These are phyloP conservation scores for Struthio camelus DNA, from an alignment of 2,113 vertebrate genomes.

Conservation along the genomic window DNA sequence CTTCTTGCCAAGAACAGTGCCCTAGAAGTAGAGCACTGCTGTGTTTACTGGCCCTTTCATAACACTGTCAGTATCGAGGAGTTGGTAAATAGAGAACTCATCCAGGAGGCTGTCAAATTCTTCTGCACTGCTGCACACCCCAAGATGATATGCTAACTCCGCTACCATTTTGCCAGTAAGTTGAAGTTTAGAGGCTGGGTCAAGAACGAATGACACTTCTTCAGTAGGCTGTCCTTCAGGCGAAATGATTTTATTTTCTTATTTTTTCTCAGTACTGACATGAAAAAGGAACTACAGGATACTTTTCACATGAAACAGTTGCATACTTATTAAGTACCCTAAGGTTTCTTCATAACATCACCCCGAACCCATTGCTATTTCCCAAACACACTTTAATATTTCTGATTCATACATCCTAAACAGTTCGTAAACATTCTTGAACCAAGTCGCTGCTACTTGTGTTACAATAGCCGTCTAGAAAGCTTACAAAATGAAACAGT, in stretches of 20 bases:
- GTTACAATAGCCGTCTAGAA: neutral
- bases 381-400: neutral
- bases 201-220: slow-evolving; percentile 65
- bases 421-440: neutral
- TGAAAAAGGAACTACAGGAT: slow-evolving; percentile 36
- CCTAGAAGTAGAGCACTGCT: slow-evolving; percentile 49
- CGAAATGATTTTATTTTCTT: slow-evolving; percentile 53
- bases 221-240: slow-evolving; percentile 64
- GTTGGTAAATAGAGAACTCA: slow-evolving; percentile 61
- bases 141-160: slow-evolving; percentile 54
- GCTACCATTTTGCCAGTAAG: slow-evolving; percentile 70
- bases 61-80: slow-evolving; percentile 54
- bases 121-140: slow-evolving; percentile 70
- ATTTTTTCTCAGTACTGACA: neutral
- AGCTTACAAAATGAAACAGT: neutral
- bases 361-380: slow-evolving; percentile 23
- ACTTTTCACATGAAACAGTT: slow-evolving; percentile 41
- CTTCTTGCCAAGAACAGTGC: slow-evolving; percentile 64
- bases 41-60: slow-evolving; percentile 58
- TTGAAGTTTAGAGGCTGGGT: slow-evolving; percentile 72
- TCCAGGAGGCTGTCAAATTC: slow-evolving; percentile 70
- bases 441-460: neutral
- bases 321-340: neutral
- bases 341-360: neutral
- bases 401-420: neutral